Evolutionary conservation across 2,797 vertebrate genomes (phyloP).

Genomic region (Lutjanus argentimaculatus): DNA sequence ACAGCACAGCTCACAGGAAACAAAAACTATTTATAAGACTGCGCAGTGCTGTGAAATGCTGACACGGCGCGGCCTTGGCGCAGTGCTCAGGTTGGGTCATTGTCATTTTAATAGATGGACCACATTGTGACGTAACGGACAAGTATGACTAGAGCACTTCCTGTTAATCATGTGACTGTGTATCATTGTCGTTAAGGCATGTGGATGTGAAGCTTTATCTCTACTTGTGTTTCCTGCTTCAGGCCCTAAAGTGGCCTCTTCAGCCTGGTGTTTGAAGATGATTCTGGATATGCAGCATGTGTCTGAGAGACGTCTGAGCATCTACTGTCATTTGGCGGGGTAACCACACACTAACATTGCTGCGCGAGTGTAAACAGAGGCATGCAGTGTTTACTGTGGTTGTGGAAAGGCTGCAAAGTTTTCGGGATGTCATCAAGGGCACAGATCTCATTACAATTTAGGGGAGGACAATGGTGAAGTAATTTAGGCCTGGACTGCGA

Average conservation of each 20-base stretch:
- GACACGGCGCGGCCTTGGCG: slow-evolving; percentile 63
- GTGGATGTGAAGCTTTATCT: slow-evolving; percentile 66
- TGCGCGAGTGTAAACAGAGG: slow-evolving; percentile 56
- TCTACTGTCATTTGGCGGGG: slow-evolving; percentile 34
- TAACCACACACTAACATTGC: slow-evolving; percentile 29
- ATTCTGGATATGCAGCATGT: not conserved
- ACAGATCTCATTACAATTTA: too few relatives aligned
- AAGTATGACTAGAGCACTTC: slow-evolving; percentile 69
- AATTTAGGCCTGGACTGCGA: too few relatives aligned
- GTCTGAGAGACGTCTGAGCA: slow-evolving; percentile 4
- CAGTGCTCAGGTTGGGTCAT: slow-evolving; percentile 32
- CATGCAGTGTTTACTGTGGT: slow-evolving; percentile 55
- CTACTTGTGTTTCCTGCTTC: slow-evolving; percentile 59
- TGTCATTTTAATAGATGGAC: slow-evolving; percentile 54
- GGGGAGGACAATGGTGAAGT: too few relatives aligned
- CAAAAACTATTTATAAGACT: slow-evolving; percentile 70
- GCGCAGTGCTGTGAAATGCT: slow-evolving; percentile 56
- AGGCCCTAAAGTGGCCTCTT: slow-evolving; percentile 22
- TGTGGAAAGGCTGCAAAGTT: slow-evolving; percentile 36
- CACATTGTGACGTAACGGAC: slow-evolving; percentile 41
- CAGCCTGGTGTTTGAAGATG: slow-evolving; percentile 20
- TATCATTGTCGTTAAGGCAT: slow-evolving; percentile 38
- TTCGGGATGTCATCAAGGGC: not conserved
- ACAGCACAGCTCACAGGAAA: slow-evolving; percentile 58
- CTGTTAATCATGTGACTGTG: slow-evolving; percentile 53